A percentile compares a stretch with the other conserved stretches of the same genome.
These are phyloP conservation scores for Psittacula derbiana DNA, from an alignment of 2,797 vertebrate genomes.

Conservation along the genomic window DNA sequence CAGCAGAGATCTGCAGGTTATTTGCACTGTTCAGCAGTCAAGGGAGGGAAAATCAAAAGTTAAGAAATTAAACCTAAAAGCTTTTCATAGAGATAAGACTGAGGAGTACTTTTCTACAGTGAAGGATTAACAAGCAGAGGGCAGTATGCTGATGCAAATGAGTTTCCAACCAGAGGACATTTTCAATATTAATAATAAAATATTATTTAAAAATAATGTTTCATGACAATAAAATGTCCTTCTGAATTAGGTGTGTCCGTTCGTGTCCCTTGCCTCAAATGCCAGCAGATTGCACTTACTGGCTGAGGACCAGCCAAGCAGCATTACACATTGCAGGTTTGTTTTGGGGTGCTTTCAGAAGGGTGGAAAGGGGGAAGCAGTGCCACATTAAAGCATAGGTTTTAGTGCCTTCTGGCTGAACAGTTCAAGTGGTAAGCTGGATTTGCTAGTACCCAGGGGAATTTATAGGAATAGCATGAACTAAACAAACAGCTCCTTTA, in stretches of 20 bases:
- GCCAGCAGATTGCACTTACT: rapidly evolving
- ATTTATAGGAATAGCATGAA: not conserved
- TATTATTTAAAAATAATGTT: not conserved
- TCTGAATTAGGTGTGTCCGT: not conserved
- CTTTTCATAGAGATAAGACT: constrained; percentile 1
- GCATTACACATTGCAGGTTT: not conserved
- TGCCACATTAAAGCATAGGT: not conserved
- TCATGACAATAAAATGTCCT: not conserved
- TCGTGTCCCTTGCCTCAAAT: not conserved
- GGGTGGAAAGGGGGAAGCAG: not conserved
- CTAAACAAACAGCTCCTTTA: not conserved
- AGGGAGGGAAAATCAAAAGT: not conserved
- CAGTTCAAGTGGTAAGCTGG: not conserved
- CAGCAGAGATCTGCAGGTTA: constrained; percentile 16
- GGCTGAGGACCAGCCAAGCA: not conserved
- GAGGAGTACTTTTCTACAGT: not conserved
- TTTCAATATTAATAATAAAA: not conserved
- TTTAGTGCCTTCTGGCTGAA: not conserved
- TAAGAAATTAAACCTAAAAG: constrained; percentile 16
- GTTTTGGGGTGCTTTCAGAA: not conserved
- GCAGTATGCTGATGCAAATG: not conserved
- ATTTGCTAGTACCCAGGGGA: not conserved
- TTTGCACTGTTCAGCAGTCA: constrained; percentile 18
- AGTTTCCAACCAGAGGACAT: not conserved
- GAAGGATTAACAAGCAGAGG: not conserved